These are phyloP conservation scores for Belgica antarctica DNA, from an alignment of 2,888 invertebrate species.

Conservation along the genomic window DNA sequence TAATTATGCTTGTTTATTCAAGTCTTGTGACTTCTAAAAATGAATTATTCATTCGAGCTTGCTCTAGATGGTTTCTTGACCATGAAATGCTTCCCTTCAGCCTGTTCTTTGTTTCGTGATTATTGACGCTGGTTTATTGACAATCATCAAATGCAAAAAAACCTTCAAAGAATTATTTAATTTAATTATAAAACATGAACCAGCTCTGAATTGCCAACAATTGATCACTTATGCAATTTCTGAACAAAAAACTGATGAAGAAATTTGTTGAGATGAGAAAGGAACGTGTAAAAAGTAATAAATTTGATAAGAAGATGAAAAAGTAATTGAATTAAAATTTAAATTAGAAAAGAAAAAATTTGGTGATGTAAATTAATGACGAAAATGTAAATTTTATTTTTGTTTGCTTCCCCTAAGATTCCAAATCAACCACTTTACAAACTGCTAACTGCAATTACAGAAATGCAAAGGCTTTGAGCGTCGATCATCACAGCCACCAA, in stretches of 20 bases:
- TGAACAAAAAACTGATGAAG: background rate
- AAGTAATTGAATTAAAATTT: background rate
- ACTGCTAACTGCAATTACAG: too few species aligned
- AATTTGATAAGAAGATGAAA: background rate
- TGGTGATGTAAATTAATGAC: background rate
- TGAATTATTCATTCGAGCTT: too few species aligned
- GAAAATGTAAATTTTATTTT: background rate
- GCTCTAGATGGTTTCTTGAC: too few species aligned
- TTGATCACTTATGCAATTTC: background rate
- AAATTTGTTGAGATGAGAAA: background rate
- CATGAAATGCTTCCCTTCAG: background rate
- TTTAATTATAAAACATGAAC: background rate
- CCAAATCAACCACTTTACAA: too few species aligned
- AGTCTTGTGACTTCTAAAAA: too few species aligned
- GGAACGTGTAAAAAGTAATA: constrained; percentile 22
- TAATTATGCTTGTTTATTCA: too few species aligned
- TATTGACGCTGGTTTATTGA: background rate
- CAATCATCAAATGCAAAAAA: constrained; percentile 19
- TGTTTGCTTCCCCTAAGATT: too few species aligned
- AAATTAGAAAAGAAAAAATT: background rate
- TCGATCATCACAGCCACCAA: too few species aligned
- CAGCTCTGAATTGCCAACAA: background rate
- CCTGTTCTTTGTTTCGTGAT: background rate
- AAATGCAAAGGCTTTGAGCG: too few species aligned
- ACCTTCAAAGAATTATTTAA: background rate